Evolutionary conservation across 2,797 vertebrate species (phyloP), one percentile per base, ranked within the genome.

Genomic region (Triplophysa yarkandensis): DNA sequence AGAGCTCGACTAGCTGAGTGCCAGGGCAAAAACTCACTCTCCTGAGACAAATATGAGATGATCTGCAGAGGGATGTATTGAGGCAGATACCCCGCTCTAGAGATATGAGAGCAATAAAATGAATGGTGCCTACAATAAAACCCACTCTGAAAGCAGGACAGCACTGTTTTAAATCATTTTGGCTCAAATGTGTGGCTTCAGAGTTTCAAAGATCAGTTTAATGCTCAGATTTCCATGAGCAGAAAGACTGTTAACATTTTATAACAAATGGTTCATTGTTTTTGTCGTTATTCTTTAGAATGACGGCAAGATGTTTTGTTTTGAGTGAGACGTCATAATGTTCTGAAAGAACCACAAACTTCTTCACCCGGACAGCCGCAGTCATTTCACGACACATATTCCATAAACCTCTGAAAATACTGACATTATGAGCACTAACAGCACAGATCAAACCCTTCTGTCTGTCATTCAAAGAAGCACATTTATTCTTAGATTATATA

Each of bases 1-100:
- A 98, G 93, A 41, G 94, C 92, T 60, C 94, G 86, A 87, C 97
- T 98, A 92, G 96, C 95, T 46, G 97, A 92, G 3, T 99, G 96
- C 97, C 97, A 99, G 28, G 97, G 97, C 77, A 99, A 92, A 88
- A 98, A 98, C 90, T 96, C 94, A 70, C 90, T 92, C 89, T 99
- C 97, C 75, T 93, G 92, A 25, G 95, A 94, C 83, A 98, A 91
- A 82, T 98, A 99, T 85, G 90, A 91, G 87, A 98, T 95, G 86
- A 98, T 92, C 92, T 98, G 95, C 85, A 99, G 83, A 62, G 97
- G 95, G 73, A 98, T 88, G 79, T 93, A 93, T 89, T 98, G 97
- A 80, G 97, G 96, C 87, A 99, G 93, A 92, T 95, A 96, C 62
- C 96, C 97, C 36, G 97, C 97, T 89, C 97, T 98, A 19, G 1